A percentile compares a stretch with the other conserved stretches of the same genome.
Evolutionary conservation across 2,888 invertebrate genomes (phyloP).

Genomic region (Clanis bilineata): DNA sequence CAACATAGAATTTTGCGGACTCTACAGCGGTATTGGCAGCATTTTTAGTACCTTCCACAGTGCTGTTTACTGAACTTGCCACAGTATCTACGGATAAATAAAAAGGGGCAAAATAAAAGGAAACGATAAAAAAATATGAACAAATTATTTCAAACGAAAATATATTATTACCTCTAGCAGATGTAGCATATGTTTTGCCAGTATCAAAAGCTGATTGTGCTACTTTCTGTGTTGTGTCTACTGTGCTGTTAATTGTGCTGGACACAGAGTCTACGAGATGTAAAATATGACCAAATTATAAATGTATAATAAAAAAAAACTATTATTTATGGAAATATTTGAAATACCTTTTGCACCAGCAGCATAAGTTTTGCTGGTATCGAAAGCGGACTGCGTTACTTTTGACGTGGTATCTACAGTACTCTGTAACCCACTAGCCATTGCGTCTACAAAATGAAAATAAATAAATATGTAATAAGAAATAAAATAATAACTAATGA

Average conservation of each 20-base stretch:
- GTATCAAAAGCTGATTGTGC: conserved; percentile 51
- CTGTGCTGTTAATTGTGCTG: conserved; percentile 48
- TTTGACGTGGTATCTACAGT: conserved; percentile 49
- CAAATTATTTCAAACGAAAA: not conserved
- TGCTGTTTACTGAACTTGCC: conserved; percentile 45
- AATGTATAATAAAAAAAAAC: conserved; percentile 19
- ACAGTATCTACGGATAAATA: conserved; percentile 42
- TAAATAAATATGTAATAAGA: conserved; percentile 16
- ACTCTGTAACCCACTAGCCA: conserved; percentile 41
- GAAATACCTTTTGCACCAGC: conserved; percentile 45
- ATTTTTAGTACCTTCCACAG: conserved; percentile 57
- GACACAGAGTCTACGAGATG: conserved; percentile 58
- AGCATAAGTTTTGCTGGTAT: conserved; percentile 45
- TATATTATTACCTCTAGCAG: conserved; percentile 46
- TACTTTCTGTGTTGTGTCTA: conserved; percentile 52
- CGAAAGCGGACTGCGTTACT: conserved; percentile 44
- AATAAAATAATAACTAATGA: conserved; percentile 6
- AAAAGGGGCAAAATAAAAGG: conserved; percentile 23
- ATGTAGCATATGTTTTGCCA: conserved; percentile 49
- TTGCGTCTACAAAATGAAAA: conserved; percentile 34
- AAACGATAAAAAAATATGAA: not conserved
- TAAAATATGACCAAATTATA: not conserved
- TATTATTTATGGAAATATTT: conserved; percentile 1
- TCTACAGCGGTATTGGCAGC: conserved; percentile 52
- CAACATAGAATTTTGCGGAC: conserved; percentile 54